Percentiles rank a stretch among this genome's conserved stretches.
These are phyloP conservation scores for Hyles lineata DNA, from an alignment of 2,888 invertebrate species.

Conservation along the genomic window DNA sequence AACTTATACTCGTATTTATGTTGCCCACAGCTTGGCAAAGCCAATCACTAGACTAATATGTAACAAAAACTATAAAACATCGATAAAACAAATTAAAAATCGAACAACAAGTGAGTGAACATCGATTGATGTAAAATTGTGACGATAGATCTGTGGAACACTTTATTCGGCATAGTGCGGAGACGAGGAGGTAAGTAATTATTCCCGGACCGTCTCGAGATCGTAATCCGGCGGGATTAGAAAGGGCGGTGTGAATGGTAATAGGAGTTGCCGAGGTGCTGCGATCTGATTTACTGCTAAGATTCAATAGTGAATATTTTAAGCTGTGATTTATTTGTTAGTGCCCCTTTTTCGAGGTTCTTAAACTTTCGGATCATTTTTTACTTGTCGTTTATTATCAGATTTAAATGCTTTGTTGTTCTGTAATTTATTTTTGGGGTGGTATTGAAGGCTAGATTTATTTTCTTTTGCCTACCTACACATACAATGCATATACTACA, in stretches of 20 bases:
- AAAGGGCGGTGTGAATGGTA: constrained; percentile 83
- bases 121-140: constrained; percentile 1
- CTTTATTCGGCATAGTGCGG: constrained; percentile 62
- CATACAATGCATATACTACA: neutral
- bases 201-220: constrained; percentile 80
- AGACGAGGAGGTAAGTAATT: constrained; percentile 80
- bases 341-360: constrained; percentile 58
- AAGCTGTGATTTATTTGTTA: constrained; percentile 75
- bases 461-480: neutral
- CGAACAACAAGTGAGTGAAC: constrained; percentile 2
- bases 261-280: constrained; percentile 79
- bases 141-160: constrained; percentile 36
- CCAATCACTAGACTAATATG: no score
- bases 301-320: constrained; percentile 84
- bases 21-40: no score
- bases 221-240: constrained; percentile 82
- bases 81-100: neutral
- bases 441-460: neutral
- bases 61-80: neutral
- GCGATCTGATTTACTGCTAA: constrained; percentile 83
- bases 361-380: constrained; percentile 32
- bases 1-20: no score
- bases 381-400: constrained; percentile 6
- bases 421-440: neutral
- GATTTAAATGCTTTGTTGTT: neutral